These are phyloP conservation scores for Drosophila pruinosa DNA, from an alignment of 1,140 invertebrate genomes.

Conservation along the genomic window DNA sequence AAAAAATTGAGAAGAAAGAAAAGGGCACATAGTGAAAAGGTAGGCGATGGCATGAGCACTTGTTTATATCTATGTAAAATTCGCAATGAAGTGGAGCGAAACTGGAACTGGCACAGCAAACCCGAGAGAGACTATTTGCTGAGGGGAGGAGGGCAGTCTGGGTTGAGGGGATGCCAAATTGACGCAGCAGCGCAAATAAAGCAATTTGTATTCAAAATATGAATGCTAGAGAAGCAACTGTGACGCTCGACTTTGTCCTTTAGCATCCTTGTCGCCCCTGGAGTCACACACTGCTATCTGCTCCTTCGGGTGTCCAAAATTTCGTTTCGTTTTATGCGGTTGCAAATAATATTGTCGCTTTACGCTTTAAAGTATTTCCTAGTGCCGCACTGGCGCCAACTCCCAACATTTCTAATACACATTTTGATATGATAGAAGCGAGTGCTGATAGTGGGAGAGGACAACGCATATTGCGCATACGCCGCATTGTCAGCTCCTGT, in stretches of 20 bases:
- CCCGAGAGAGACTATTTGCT: not conserved
- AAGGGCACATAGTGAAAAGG: constrained; percentile 47
- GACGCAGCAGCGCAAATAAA: constrained; percentile 80
- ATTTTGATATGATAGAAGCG: not conserved
- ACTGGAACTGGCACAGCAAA: constrained; percentile 41
- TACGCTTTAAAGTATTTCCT: constrained; percentile 19
- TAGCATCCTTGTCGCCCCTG: not conserved
- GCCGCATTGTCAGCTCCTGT: constrained; percentile 30
- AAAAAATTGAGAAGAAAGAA: not conserved
- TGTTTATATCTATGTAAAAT: constrained; percentile 76
- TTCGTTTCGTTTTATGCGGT: constrained; percentile 45
- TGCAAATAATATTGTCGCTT: constrained; percentile 44
- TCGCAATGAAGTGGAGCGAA: constrained; percentile 51
- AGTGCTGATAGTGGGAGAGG: not conserved
- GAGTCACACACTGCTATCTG: not conserved
- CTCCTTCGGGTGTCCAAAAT: constrained; percentile 21
- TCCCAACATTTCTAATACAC: constrained; percentile 13
- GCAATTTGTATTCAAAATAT: constrained; percentile 83
- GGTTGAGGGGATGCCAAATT: constrained; percentile 54
- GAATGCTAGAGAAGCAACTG: constrained; percentile 68
- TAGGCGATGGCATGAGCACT: constrained; percentile 68
- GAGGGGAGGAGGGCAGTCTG: not conserved
- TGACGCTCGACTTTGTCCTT: constrained; percentile 45
- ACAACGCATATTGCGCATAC: constrained; percentile 43
- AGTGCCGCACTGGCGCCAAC: constrained; percentile 60